Conservation (phyloP, 1,140 invertebrate genomes). For the Eumaeus atala region DNA sequence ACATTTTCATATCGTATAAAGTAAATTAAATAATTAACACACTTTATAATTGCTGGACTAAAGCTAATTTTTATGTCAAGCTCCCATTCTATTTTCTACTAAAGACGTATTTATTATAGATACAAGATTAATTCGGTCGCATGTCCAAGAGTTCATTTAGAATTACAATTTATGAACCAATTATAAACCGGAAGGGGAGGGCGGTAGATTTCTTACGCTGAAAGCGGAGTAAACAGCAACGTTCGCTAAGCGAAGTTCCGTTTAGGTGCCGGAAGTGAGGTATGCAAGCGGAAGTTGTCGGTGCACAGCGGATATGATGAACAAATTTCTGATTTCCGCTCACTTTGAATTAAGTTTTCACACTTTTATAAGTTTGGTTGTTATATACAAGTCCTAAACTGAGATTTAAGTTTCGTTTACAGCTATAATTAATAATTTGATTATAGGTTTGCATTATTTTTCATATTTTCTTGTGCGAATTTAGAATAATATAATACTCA, state of each 20-base stretch:
- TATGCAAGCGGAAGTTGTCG: slow-evolving; percentile 46
- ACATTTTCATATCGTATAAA: no score
- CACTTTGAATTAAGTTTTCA: slow-evolving; percentile 14
- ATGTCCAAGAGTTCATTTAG: neutral
- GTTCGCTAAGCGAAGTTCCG: slow-evolving; percentile 18
- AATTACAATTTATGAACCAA: slow-evolving; percentile 11
- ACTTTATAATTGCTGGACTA: no score
- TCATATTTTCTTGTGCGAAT: no score
- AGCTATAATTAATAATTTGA: no score
- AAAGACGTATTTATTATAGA: no score
- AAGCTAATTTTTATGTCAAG: no score
- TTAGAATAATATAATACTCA: no score
- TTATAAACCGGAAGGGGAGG: slow-evolving; percentile 3
- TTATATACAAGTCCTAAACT: no score
- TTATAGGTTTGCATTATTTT: no score
- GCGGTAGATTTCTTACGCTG: slow-evolving; percentile 8
- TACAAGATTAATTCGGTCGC: neutral
- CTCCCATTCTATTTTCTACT: no score
- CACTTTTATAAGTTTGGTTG: neutral
- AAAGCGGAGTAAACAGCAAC: slow-evolving; percentile 14
- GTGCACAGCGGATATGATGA: slow-evolving; percentile 60
- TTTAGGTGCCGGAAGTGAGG: slow-evolving; percentile 35
- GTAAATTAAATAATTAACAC: no score
- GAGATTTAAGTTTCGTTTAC: no score
- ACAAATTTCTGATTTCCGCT: slow-evolving; percentile 58